Evolutionary conservation across 2,888 invertebrate species (phyloP).

Genomic region (Lottia scabra): DNA sequence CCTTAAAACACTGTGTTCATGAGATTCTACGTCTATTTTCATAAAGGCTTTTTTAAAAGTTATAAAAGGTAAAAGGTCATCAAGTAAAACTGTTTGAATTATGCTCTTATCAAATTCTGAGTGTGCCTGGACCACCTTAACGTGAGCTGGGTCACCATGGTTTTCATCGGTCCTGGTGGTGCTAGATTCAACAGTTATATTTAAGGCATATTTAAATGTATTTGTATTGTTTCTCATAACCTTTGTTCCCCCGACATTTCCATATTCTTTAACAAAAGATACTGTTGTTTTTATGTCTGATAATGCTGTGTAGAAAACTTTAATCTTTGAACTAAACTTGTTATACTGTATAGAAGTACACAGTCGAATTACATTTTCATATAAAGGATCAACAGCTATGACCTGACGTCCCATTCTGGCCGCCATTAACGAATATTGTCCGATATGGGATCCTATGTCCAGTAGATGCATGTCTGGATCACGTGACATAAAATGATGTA

Average conservation of each 20-base stretch:
- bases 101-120: not conserved
- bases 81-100: not conserved
- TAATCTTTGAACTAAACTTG: not conserved
- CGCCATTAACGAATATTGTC: not conserved
- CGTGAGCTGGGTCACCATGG: not conserved
- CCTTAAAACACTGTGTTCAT: not conserved
- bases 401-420: not conserved
- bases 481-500: not conserved
- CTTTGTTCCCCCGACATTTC: not conserved
- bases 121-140: not conserved
- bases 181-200: no score
- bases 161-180: no score
- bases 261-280: not conserved
- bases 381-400: not conserved
- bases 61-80: not conserved
- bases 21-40: constrained; percentile 1
- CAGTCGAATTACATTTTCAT: not conserved
- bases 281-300: not conserved
- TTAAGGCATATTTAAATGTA: no score
- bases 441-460: not conserved
- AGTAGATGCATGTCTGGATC: not conserved
- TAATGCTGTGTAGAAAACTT: not conserved
- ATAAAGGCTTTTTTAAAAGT: not conserved
- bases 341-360: not conserved
- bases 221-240: not conserved